Evolutionary conservation across 2,113 vertebrate species (phyloP), one percentile per base, ranked within the genome.

Genomic region (Boulengeromyrus knoepffleri): DNA sequence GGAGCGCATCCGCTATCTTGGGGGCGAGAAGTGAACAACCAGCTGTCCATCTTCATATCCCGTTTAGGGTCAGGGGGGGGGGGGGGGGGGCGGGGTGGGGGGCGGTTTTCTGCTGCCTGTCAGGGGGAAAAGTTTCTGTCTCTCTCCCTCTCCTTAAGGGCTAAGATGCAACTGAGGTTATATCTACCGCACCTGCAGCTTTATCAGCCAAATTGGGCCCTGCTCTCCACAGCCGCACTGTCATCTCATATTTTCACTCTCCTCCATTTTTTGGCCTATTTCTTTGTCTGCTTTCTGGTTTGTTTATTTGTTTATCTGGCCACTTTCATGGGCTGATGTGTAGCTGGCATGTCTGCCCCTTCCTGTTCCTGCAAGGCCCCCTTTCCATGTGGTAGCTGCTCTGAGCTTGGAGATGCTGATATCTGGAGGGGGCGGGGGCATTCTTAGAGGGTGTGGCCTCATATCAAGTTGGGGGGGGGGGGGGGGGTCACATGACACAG

Each of bases 321-420:
- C 27, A 31, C 70, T 15, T 74, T 13, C n/a, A 77, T 7, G 5
- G 70, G 27, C 94, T 94, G 95, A 95, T 93, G 91, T 7, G 85
- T 89, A 95, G 95, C 94, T 94, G 95, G 95, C 94, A 93, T 94
- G 94, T 93, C 94, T 91, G 92, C 95, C 93, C 17, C 90, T 31
- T 74, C 13, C 31, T 39, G 70, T 15, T 74, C 70, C 31, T 15
- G 70, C 70, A 17, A 74, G 70, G 70, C 31, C 10, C 27, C 10
- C 58, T 66, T 27, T 66, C 8, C 58, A 66, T 66, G n/a, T 12
- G 2, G n/a, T 27, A 12, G 24, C 58, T 62, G 58, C 24, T 66
- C 24, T 12, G 58, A 66, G n/a, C n/a, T 66, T 27, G 58, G 58
- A 66, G 6, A 66, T 27, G 2, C 58, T 66, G 58, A 66, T 27